These are phyloP conservation scores for Odontamblyopus rebecca DNA, from an alignment of 2,797 vertebrate species.

Conservation along the genomic window DNA sequence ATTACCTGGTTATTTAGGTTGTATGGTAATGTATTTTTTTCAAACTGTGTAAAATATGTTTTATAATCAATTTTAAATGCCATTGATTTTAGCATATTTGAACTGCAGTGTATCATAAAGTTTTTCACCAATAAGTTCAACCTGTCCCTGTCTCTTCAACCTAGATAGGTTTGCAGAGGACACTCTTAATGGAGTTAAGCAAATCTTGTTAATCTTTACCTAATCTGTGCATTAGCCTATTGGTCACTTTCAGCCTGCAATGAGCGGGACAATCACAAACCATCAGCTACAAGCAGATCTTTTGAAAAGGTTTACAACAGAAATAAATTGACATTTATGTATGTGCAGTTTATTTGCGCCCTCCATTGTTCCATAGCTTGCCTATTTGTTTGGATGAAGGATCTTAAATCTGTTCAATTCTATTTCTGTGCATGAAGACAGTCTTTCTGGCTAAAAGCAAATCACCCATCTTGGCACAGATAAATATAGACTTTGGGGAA, in stretches of 20 bases:
- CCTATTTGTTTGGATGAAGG: neutral
- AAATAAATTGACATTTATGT: neutral
- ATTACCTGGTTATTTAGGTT: neutral
- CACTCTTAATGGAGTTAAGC: constrained; percentile 48
- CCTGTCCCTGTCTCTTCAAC: constrained; percentile 6
- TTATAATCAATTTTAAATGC: neutral
- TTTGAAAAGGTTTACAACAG: neutral
- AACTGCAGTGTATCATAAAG: too few relatives aligned
- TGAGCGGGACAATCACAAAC: neutral
- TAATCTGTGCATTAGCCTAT: constrained; percentile 56
- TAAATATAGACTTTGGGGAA: constrained; percentile 61
- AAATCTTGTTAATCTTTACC: constrained; percentile 47
- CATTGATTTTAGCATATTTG: neutral
- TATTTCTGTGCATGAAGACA: constrained; percentile 57
- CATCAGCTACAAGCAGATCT: neutral
- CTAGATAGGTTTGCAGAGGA: neutral
- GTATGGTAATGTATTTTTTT: neutral
- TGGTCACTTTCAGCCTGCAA: constrained; percentile 37
- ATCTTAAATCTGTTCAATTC: constrained; percentile 16
- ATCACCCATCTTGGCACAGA: constrained; percentile 50
- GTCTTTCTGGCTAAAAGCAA: constrained; percentile 43
- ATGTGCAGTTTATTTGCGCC: neutral
- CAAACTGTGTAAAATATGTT: neutral
- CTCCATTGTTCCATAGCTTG: neutral
- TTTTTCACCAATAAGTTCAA: neutral